Conservation (phyloP, 2,888 invertebrate genomes). For the Temnothorax unifasciatus region DNA sequence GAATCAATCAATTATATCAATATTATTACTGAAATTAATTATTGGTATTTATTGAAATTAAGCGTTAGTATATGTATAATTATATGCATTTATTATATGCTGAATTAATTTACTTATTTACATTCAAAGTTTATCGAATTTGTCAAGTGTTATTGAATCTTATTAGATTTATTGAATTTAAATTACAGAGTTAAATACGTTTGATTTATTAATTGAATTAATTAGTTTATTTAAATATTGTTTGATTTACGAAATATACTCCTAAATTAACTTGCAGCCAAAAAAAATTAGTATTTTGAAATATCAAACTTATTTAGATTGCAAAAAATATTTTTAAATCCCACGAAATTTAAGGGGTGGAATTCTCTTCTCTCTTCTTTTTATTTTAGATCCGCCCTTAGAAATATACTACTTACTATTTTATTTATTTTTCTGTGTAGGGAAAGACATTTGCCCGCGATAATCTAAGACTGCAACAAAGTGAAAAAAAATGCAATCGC, state of each 20-base stretch:
- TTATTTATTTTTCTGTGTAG: slow-evolving; percentile 11
- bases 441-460: slow-evolving; percentile 31
- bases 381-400: slow-evolving; percentile 20
- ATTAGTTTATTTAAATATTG: not conserved
- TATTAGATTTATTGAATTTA: not conserved
- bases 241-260: not conserved
- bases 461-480: slow-evolving; percentile 15
- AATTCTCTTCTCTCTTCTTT: not conserved
- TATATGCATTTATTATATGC: not conserved
- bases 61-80: not conserved
- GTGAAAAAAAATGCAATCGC: not conserved
- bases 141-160: slow-evolving; percentile 16
- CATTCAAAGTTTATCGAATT: not conserved
- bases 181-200: not conserved
- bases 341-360: not conserved
- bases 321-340: not conserved
- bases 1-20: slow-evolving; percentile 41
- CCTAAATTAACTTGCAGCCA: not conserved
- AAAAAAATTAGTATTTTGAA: not conserved
- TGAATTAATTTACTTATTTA: not conserved
- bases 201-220: not conserved
- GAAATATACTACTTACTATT: not conserved
- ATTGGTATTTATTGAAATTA: not conserved
- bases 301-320: not conserved
- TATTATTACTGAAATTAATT: slow-evolving; percentile 11